phyloP scores from a whole-genome alignment of 2,113 vertebrate species.

The Alligator sinensis region DNA sequence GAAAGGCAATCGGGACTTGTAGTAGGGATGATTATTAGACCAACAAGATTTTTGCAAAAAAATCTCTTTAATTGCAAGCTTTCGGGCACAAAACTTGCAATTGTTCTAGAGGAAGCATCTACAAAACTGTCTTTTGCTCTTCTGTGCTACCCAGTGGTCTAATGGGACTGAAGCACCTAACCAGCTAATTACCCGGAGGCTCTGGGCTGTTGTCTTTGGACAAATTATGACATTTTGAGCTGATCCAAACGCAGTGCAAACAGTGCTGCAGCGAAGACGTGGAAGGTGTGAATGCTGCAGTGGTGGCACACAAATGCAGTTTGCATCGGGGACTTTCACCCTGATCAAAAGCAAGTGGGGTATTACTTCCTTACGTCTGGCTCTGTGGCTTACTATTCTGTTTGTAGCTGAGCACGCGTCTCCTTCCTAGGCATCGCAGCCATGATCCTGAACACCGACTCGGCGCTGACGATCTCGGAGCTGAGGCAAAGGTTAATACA shows the following conservation, averaged over 20 bases:
- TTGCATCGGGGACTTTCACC: not conserved
- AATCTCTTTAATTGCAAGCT: no score
- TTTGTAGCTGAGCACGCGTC: not conserved
- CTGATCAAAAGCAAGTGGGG: not conserved
- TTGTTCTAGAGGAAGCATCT: no score
- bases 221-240: not conserved
- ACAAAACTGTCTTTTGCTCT: no score
- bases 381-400: not conserved
- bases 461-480: constrained; percentile 74
- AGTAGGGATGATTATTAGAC: no score
- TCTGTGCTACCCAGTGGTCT: no score
- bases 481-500: constrained; percentile 84
- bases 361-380: not conserved
- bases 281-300: not conserved
- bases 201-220: no score
- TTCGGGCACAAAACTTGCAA: no score
- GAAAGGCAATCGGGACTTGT: no score
- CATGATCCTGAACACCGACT: constrained; percentile 80
- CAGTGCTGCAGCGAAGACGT: not conserved
- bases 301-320: not conserved
- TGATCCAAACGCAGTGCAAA: not conserved
- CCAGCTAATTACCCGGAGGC: no score
- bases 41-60: no score
- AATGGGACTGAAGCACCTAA: no score
- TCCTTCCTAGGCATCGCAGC: constrained; percentile 80